Conservation (phyloP, 2,888 invertebrate genomes). For the Lithodes maja region DNA sequence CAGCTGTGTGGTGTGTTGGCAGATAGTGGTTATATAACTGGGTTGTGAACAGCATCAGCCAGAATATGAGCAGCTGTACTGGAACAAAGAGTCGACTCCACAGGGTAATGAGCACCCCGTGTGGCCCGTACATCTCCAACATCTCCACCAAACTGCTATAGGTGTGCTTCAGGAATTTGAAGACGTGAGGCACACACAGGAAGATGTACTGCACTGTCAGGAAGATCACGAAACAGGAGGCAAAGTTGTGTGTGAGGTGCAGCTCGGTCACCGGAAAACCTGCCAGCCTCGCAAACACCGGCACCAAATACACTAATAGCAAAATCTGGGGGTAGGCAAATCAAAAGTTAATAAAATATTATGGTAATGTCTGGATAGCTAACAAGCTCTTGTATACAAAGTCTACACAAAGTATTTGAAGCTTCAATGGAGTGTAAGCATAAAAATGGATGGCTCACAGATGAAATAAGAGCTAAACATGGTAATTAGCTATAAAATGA, state of each 20-base stretch:
- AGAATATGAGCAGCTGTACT: constrained; percentile 77
- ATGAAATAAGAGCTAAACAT: too few relatives aligned
- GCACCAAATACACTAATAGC: constrained; percentile 76
- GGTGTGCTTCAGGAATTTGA: constrained; percentile 65
- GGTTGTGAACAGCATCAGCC: constrained; percentile 76
- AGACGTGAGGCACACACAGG: constrained; percentile 70
- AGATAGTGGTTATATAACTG: constrained; percentile 74
- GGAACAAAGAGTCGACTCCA: constrained; percentile 76
- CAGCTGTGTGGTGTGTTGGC: constrained; percentile 54
- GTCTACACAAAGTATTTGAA: too few relatives aligned
- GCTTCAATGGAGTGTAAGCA: too few relatives aligned
- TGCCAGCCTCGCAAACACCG: constrained; percentile 76
- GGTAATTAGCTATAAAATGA: too few relatives aligned
- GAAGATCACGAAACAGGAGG: constrained; percentile 75
- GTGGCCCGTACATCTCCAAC: constrained; percentile 64
- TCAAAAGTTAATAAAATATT: neutral
- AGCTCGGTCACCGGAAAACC: constrained; percentile 75
- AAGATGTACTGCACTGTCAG: constrained; percentile 70
- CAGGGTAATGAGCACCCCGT: constrained; percentile 74
- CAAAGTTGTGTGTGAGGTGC: constrained; percentile 75
- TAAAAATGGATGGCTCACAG: too few relatives aligned
- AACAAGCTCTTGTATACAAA: too few relatives aligned
- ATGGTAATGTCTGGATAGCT: too few relatives aligned
- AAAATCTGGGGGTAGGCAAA: constrained; percentile 68
- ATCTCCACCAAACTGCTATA: constrained; percentile 55